Base-by-base conservation (phyloP, 2,888 invertebrate genomes). In the Subacronicta megacephala region DNA sequence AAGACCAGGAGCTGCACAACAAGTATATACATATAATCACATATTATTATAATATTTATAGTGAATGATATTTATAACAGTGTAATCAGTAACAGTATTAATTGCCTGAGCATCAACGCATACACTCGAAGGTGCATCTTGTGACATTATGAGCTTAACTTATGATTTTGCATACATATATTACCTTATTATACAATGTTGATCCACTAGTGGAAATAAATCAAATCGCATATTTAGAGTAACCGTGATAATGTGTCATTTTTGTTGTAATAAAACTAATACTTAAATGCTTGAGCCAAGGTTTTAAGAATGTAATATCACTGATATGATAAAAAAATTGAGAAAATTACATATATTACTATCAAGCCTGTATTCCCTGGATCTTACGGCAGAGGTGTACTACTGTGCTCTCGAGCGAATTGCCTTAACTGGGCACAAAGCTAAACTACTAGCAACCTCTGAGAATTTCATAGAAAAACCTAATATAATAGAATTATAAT, bases 31-130 rank as follows among this genome's bases (percentile, higher is more conserved):
- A 17, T 43, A n/a, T 64, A 65, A 49, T 49, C 36, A 62, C 15
- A 20, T 55, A 72, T 64, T 54, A 36, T 20, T 58, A 58, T 49
- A 62, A 62, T 52, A 57, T 16, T 20, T 44, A 37, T 63, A 66
- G 66, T 46, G 63, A 61, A 61, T 70, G 60, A 17, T 54, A 50
- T n/a, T n/a, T n/a, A n/a, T 52, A 12, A 51, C 13, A 55, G 35
- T 59, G 43, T 59, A 53, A 57, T 59, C 51, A 64, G 64, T 71
- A 72, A 68, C 69, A 75, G 65, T 70, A 74, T 66, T 73, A 78
- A 79, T 78, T 77, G 88, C 84, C 84, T 87, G 84, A 74, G 81
- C 83, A 86, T 84, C 62, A 52, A 75, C 75, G 81, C 80, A 81
- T 81, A 78, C 69, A 82, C 74, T 72, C 64, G 66, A 77, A 42